Percentiles rank a stretch among this genome's conserved stretches.
Evolutionary conservation across 2,797 vertebrate species (phyloP).

Genomic region (Gallirallus australis): DNA sequence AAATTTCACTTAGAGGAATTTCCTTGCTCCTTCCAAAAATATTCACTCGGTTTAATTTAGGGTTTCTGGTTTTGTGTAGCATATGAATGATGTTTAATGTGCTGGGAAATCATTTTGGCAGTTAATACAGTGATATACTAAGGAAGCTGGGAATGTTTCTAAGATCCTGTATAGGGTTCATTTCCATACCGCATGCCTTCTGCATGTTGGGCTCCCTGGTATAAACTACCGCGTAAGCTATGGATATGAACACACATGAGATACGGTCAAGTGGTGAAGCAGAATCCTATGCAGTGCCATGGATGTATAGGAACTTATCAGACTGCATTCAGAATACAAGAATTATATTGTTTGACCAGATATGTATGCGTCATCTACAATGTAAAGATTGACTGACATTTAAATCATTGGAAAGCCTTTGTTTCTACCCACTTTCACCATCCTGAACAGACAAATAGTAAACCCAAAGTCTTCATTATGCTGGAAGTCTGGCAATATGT

Average conservation of each 20-base stretch:
- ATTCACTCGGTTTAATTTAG: background rate
- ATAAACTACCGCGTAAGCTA: background rate
- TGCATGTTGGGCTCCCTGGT: background rate
- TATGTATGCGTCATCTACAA: background rate
- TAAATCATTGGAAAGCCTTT: background rate
- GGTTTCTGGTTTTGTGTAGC: background rate
- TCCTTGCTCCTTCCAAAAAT: background rate
- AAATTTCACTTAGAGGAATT: slow-evolving; percentile 13
- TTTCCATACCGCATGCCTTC: background rate
- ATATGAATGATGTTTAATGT: background rate
- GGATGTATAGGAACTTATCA: background rate
- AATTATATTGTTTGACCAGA: background rate
- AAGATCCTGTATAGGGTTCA: background rate
- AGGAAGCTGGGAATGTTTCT: background rate
- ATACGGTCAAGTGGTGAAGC: background rate
- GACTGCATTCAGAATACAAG: background rate
- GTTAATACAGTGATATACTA: background rate
- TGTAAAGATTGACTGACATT: background rate
- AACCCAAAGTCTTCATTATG: background rate
- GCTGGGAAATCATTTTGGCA: background rate
- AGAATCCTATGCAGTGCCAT: background rate
- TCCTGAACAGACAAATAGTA: background rate
- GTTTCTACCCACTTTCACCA: background rate
- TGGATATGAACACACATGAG: background rate
- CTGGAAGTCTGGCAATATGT: background rate